Evolutionary conservation across 2,113 vertebrate species (phyloP).

Genomic region (Syngnathoides biaculeatus): DNA sequence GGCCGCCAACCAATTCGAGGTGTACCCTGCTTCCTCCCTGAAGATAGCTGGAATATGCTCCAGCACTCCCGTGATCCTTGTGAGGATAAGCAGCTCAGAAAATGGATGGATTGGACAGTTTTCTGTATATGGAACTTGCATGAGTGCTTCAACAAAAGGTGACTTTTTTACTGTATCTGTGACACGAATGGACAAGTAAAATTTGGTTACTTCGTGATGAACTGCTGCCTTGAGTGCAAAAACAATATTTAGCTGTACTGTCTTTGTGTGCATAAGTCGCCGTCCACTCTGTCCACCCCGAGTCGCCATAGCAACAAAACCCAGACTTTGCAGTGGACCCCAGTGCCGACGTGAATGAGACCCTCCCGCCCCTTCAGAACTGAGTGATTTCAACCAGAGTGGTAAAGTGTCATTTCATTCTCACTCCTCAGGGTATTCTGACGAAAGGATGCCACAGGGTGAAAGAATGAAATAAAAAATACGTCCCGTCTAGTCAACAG

Average conservation of each 20-base stretch:
- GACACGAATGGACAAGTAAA: not conserved
- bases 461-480: no score
- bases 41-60: no score
- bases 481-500: not conserved
- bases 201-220: not conserved
- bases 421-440: not conserved
- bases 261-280: not conserved
- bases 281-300: not conserved
- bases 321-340: not conserved
- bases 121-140: not conserved
- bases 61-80: no score
- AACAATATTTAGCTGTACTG: not conserved
- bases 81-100: no score
- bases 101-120: no score
- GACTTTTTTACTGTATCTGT: not conserved
- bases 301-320: not conserved
- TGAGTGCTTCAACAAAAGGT: no score
- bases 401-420: not conserved
- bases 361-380: not conserved
- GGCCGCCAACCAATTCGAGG: no score
- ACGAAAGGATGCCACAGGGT: not conserved
- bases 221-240: not conserved
- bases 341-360: not conserved
- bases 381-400: not conserved
- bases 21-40: no score